Percentiles rank a stretch among this genome's conserved stretches.
These are phyloP conservation scores for Oreotrochilus melanogaster DNA, from an alignment of 2,113 vertebrate genomes.

Conservation along the genomic window DNA sequence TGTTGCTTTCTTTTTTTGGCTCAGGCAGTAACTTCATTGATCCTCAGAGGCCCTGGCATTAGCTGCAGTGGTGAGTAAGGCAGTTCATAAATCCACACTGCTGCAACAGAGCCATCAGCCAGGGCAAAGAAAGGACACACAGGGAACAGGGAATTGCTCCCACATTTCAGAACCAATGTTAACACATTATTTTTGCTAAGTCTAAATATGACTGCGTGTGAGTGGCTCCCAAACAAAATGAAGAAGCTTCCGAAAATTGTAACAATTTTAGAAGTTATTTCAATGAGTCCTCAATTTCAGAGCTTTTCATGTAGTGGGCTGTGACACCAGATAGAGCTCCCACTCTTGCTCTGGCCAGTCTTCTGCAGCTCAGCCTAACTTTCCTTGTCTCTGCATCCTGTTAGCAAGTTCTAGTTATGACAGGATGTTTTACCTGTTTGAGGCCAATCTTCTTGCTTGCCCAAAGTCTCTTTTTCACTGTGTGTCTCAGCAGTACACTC, in stretches of 20 bases:
- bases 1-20: not conserved
- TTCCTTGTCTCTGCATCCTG: not conserved
- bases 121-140: not conserved
- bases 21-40: not conserved
- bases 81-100: not conserved
- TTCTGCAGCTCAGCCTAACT: not conserved
- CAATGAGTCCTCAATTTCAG: not conserved
- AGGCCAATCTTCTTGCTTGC: not conserved
- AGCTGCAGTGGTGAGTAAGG: not conserved
- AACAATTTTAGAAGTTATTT: not conserved
- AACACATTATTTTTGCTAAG: not conserved
- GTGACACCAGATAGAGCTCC: not conserved
- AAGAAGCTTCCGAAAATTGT: not conserved
- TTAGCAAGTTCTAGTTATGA: not conserved
- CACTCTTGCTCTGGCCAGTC: not conserved
- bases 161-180: not conserved
- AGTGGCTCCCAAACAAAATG: not conserved
- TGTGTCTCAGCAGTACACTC: not conserved
- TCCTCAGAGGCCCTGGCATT: not conserved
- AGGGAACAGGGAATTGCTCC: not conserved
- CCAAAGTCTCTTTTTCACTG: not conserved
- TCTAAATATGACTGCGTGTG: fast-evolving
- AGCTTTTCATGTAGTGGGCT: not conserved
- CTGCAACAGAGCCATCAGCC: not conserved
- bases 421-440: not conserved